Evolutionary conservation across 2,113 vertebrate species (phyloP).

Genomic region (Eira barbara): DNA sequence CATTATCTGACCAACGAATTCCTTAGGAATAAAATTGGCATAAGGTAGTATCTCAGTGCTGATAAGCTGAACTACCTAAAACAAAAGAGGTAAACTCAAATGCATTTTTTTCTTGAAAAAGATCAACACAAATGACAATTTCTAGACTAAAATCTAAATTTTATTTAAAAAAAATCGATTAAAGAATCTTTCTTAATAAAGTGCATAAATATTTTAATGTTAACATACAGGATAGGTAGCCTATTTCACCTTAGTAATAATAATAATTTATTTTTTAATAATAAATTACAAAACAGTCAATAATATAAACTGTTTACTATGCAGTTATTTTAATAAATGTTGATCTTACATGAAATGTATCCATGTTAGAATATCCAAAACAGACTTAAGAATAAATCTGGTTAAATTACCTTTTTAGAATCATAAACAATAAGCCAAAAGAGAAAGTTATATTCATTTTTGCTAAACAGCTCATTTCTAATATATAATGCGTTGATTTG

Average conservation of each 20-base stretch:
- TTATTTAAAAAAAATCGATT: constrained; percentile 12
- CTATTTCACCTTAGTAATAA: not conserved
- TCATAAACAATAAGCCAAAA: constrained; percentile 1
- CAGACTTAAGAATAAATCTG: not conserved
- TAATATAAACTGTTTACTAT: not conserved
- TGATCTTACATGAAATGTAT: not conserved
- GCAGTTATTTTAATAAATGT: not conserved
- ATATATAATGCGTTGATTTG: not conserved
- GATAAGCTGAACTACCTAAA: constrained; percentile 97
- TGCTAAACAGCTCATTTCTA: not conserved
- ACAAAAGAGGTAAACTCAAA: constrained; percentile 66
- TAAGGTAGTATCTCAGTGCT: constrained; percentile 98
- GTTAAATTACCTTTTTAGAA: not conserved
- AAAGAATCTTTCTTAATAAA: not conserved
- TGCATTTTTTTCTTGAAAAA: not conserved
- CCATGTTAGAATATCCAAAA: not conserved
- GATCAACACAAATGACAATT: not conserved
- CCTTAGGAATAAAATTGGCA: constrained; percentile 99
- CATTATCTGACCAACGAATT: constrained; percentile 99
- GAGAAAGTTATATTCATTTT: constrained; percentile 11
- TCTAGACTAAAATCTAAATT: constrained; percentile 34
- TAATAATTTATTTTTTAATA: not conserved
- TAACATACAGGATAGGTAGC: not conserved
- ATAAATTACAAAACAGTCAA: not conserved
- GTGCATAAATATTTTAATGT: not conserved